Evolutionary conservation across 2,113 vertebrate genomes (phyloP), one percentile per base, ranked within the genome.

Genomic region (Saguinus midas): DNA sequence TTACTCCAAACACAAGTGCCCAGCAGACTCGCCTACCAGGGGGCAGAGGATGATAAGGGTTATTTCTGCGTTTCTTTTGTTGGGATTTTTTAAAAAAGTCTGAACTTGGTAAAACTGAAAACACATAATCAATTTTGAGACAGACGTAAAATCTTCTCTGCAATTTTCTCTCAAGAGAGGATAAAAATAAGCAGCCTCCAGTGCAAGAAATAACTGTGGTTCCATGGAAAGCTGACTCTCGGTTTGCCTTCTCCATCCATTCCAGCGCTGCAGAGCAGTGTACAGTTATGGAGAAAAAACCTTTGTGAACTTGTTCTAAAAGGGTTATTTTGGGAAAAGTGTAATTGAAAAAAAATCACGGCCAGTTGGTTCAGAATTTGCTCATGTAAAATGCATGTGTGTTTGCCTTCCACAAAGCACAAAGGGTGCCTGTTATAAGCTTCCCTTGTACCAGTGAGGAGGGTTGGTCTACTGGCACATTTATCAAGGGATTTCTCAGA

Each of bases 121-220:
- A 97, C 95, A 94, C 78, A 91, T 64, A 96, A 95, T 97, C 93
- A 93, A 58, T 96, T 97, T 96, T 95, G 95, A 97, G 93, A 92
- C 85, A 96, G 87, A 93, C 87, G 80, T 95, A 93, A 94, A 97
- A 78, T 75, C 37, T 86, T 82, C 91, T 87, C 93, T 79, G 52
- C 48, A 58, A 14, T 58, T 45, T 79, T 92, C 83, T 96, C 78
- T 95, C 58, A 6, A 37, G 61, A 66, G 91, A 93, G 52, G 82
- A 82, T 29, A 70, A 89, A 94, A 97, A 97, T 94, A 96, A 94
- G 78, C 72, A 76, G 55, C 48, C 91, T 90, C 79, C n/a, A 87
- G 76, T 9, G 52, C 35, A 79, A 90, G 55, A 84, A 96, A 94
- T 95, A 94, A 82, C 94, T 95, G 95, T 80, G 86, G 90, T 93